These are phyloP conservation scores for Ptychoptera contaminata DNA, from an alignment of 2,888 invertebrate genomes.

Conservation along the genomic window DNA sequence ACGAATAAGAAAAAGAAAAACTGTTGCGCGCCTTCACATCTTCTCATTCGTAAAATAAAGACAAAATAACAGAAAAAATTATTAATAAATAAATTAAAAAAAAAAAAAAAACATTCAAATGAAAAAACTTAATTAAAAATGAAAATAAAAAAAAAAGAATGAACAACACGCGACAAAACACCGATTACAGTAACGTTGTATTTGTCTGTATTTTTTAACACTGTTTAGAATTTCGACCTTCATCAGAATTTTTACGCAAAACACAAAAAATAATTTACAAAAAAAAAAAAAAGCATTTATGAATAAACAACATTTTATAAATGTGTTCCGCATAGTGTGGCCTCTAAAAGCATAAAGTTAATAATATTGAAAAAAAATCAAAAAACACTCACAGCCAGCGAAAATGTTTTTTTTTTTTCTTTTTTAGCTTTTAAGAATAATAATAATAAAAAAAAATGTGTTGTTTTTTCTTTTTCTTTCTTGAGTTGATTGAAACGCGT, in stretches of 20 bases:
- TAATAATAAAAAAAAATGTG: no score
- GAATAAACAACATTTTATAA: neutral
- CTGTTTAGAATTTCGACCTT: conserved; percentile 4
- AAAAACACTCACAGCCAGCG: no score
- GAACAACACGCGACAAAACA: no score
- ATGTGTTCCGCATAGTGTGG: neutral
- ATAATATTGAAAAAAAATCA: neutral
- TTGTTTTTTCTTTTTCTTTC: no score
- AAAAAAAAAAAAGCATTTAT: no score
- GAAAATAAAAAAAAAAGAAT: no score
- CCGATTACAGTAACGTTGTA: neutral
- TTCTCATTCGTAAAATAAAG: neutral
- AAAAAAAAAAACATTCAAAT: neutral
- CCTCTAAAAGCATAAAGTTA: neutral
- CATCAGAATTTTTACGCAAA: conserved; percentile 2
- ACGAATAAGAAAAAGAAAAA: neutral
- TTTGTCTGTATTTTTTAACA: neutral
- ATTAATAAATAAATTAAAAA: neutral
- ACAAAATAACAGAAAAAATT: no score
- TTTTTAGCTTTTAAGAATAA: no score
- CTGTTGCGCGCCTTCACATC: neutral
- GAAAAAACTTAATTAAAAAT: no score
- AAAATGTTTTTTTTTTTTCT: no score
- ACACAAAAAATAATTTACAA: neutral
- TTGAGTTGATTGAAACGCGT: no score